These are phyloP conservation scores for Pitangus sulphuratus DNA, from an alignment of 2,797 vertebrate species.

Conservation along the genomic window DNA sequence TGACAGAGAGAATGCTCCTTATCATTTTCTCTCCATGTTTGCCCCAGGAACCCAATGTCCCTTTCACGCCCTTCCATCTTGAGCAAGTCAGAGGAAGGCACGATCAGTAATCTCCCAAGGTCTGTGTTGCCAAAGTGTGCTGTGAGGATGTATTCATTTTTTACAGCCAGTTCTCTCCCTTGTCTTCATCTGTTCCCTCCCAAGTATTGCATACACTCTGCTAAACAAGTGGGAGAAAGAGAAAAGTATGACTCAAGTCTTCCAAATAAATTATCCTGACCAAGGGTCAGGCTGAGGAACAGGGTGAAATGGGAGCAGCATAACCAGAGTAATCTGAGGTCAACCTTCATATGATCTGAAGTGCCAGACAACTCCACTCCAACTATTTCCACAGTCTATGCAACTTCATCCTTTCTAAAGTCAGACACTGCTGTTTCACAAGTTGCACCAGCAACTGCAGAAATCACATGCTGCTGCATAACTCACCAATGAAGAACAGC, in stretches of 20 bases:
- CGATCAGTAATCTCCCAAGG: not conserved
- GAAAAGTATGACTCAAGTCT: not conserved
- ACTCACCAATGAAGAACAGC: not conserved
- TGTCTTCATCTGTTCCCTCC: not conserved
- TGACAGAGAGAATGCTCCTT: not conserved
- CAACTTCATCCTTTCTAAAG: not conserved
- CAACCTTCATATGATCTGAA: not conserved
- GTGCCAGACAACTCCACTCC: not conserved
- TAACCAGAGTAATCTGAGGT: not conserved
- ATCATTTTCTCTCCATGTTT: not conserved
- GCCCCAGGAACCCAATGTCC: not conserved
- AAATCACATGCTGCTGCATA: not conserved
- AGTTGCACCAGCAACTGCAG: not conserved
- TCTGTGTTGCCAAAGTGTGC: not conserved
- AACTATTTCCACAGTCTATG: not conserved
- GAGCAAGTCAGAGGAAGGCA: not conserved
- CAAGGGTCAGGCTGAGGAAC: not conserved
- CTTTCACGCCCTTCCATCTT: not conserved
- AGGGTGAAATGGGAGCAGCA: not conserved
- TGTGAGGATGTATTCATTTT: not conserved
- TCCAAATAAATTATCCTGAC: not conserved
- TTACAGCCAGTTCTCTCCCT: not conserved
- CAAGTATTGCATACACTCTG: not conserved
- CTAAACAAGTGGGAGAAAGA: not conserved
- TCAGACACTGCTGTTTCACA: not conserved